Base-by-base conservation (phyloP, 1,140 invertebrate species). In the Drosophila nasuta region DNA sequence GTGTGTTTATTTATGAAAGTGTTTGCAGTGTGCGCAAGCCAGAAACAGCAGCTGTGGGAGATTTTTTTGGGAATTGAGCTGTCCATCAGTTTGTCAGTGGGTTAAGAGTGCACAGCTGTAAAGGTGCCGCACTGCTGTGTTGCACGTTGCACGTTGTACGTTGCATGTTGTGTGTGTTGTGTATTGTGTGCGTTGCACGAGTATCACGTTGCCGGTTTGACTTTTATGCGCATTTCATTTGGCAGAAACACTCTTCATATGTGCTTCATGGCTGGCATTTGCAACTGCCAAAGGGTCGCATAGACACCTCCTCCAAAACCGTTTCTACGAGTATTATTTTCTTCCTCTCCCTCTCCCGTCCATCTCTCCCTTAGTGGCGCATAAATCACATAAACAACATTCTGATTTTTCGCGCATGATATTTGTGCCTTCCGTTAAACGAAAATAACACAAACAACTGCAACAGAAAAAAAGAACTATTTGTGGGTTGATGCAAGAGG, bases 321-420 rank as follows among this genome's bases (percentile, higher is more conserved):
- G 35, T 4, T 25, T 25, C 35, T 10, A 38, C 35, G 10, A 38
- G 35, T 38, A 52, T 25, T 25, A 25, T 25, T 25, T 25, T 33
- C 30, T 33, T 33, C 6, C 30, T 7, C 30, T 15, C 30, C 35
- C 2, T 38, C 35, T 6, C 3, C 13, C 33, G 13, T 51, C 33
- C 17, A 28, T 13, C 43, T 10, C 33, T 17, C 30, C 10, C 33
- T 15, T 33, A 65, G 75, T 76, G 64, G 46, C 70, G 73, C 71
- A 88, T 88, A 88, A 88, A 89, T 88, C 83, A 89, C 85, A 89
- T 89, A 81, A 80, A 76, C 77, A 89, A 88, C 77, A 74, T 69
- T 81, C 85, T 73, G 85, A 89, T 88, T 89, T 88, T 81, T 89
- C 80, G 83, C 80, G 75, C 82, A 80, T 81, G 83, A 87, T 87